phyloP scores from a whole-genome alignment of 23 tunicate genomes.

The Pegea sp. region DNA sequence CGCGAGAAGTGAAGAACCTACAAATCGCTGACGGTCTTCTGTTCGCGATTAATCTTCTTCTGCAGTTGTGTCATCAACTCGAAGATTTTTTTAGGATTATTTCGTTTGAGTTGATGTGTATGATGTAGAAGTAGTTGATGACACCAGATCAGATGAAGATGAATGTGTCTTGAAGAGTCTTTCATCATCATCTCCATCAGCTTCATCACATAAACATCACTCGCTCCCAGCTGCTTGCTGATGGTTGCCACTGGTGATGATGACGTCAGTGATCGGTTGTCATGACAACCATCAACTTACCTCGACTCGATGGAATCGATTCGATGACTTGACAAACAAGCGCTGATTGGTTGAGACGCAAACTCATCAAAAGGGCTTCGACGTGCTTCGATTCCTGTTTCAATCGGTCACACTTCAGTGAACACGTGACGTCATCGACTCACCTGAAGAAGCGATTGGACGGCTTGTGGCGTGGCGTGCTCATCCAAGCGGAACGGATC shows the following conservation, averaged over 20 bases:
- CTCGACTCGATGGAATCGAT: constrained; percentile 9
- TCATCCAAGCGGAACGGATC: constrained; percentile 62
- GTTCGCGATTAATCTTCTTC: too few species aligned
- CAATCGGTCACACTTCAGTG: too few species aligned
- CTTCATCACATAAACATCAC: constrained; percentile 37
- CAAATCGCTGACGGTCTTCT: too few species aligned
- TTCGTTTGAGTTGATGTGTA: constrained; percentile 18
- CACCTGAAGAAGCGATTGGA: too few species aligned
- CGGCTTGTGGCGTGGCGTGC: constrained; percentile 39
- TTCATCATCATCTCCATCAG: constrained; percentile 12
- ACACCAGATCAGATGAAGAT: constrained; percentile 67
- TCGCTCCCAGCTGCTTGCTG: constrained; percentile 12
- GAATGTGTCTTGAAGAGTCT: constrained; percentile 29
- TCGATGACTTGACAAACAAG: constrained; percentile 49
- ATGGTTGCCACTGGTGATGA: constrained; percentile 21
- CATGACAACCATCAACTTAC: constrained; percentile 14
- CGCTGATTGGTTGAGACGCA: constrained; percentile 31
- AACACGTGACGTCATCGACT: too few species aligned
- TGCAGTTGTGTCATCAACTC: constrained; percentile 27
- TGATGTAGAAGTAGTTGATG: constrained; percentile 34
- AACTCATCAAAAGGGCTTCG: constrained; percentile 48
- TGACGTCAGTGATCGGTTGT: neutral
- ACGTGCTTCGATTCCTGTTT: constrained; percentile 32
- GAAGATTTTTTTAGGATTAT: constrained; percentile 10
- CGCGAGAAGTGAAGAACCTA: too few species aligned